A percentile compares a stretch with the other conserved stretches of the same genome.
Evolutionary conservation across 1,140 invertebrate species (phyloP).

Genomic region (Drosophila hydei): DNA sequence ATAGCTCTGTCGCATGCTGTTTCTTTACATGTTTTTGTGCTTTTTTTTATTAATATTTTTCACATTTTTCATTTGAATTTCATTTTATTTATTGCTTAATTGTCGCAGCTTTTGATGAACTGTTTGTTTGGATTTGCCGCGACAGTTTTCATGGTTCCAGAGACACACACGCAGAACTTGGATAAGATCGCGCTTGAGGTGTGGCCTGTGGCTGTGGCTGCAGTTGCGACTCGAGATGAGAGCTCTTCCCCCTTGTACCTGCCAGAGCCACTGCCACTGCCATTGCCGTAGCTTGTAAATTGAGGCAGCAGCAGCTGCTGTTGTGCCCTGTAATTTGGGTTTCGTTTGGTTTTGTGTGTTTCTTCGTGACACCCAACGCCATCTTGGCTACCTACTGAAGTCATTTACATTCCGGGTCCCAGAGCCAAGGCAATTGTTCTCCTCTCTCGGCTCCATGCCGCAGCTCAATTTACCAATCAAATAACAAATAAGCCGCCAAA

Average conservation of each 20-base stretch:
- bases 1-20: background rate
- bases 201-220: conserved; percentile 3
- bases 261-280: no score
- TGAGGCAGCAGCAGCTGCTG: conserved; percentile 45
- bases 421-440: conserved; percentile 45
- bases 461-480: conserved; percentile 82
- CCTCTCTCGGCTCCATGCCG: conserved; percentile 20
- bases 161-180: background rate
- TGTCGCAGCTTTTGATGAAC: conserved; percentile 80
- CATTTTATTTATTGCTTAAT: conserved; percentile 76
- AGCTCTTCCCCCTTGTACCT: background rate
- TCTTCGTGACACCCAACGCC: conserved; percentile 58
- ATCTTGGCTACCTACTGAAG: conserved; percentile 75
- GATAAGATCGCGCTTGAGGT: conserved; percentile 26
- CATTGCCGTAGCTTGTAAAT: background rate
- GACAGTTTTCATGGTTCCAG: conserved; percentile 61
- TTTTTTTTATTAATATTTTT: background rate
- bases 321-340: conserved; percentile 60
- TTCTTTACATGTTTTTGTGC: background rate
- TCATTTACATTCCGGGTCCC: conserved; percentile 64
- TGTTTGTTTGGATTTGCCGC: conserved; percentile 82
- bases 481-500: conserved; percentile 80
- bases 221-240: conserved; percentile 8
- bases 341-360: conserved; percentile 39
- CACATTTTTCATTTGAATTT: conserved; percentile 76